Conservation (phyloP, 2,797 vertebrate genomes). For the Sarcoramphus papa region DNA sequence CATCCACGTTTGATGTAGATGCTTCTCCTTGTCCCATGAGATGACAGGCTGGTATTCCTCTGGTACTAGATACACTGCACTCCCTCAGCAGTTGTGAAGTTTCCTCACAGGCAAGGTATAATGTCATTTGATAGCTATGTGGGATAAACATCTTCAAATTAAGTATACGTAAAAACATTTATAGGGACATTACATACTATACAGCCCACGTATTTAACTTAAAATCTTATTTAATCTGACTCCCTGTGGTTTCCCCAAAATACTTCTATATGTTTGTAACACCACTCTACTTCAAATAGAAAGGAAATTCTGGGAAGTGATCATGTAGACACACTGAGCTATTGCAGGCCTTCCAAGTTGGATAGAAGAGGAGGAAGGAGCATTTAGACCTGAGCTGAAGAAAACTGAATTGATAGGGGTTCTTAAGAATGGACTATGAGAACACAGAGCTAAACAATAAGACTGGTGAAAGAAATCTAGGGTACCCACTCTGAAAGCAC, state of each 20-base stretch:
- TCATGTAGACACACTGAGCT: rapidly evolving
- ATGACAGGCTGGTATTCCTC: neutral
- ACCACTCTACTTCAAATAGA: neutral
- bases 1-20: neutral
- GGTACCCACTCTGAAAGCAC: neutral
- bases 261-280: neutral
- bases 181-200: neutral
- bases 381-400: neutral
- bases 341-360: neutral
- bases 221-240: neutral
- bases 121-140: neutral
- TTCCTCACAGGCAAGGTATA: neutral
- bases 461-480: neutral
- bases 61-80: neutral
- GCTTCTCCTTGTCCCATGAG: neutral
- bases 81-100: neutral
- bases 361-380: neutral
- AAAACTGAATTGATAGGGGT: neutral
- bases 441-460: neutral
- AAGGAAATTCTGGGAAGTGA: neutral
- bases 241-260: neutral
- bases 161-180: neutral
- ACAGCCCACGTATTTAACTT: neutral
- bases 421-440: neutral
- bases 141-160: neutral